A percentile compares a stretch with the other conserved stretches of the same genome.
Evolutionary conservation across 2,797 vertebrate genomes (phyloP).

Genomic region (Botia kubotai): DNA sequence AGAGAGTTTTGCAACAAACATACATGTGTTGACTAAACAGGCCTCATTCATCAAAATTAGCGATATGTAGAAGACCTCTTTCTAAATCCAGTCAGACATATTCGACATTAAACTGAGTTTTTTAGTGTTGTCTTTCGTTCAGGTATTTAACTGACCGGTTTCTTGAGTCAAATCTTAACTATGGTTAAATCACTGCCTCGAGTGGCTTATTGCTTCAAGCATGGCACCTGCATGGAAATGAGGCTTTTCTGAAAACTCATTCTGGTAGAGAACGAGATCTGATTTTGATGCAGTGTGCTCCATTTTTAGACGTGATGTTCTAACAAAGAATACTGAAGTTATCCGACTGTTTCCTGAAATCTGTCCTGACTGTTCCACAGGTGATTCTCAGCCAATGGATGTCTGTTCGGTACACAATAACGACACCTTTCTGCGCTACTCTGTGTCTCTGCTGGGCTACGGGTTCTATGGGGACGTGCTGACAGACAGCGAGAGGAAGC

Average conservation of each 20-base stretch:
- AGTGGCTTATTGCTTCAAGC: background rate
- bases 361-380: conserved; percentile 67
- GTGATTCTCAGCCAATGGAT: conserved; percentile 92
- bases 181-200: background rate
- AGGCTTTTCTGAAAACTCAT: background rate
- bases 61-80: too few relatives aligned
- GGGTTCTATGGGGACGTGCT: conserved; percentile 95
- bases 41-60: too few relatives aligned
- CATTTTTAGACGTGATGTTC: background rate
- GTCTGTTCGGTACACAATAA: conserved; percentile 87
- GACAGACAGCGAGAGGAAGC: conserved; percentile 89
- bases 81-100: too few relatives aligned
- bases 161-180: background rate
- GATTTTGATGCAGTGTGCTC: background rate
- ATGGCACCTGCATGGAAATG: background rate
- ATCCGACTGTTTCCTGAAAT: background rate
- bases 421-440: conserved; percentile 84
- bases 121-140: too few relatives aligned
- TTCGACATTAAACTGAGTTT: too few relatives aligned
- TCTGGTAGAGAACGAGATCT: background rate
- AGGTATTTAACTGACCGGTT: background rate
- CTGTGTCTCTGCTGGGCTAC: conserved; percentile 90
- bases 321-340: background rate
- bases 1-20: too few relatives aligned
- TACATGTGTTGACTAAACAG: too few relatives aligned